phyloP scores from a whole-genome alignment of 2,888 invertebrate species.

The Selenia dentaria region DNA sequence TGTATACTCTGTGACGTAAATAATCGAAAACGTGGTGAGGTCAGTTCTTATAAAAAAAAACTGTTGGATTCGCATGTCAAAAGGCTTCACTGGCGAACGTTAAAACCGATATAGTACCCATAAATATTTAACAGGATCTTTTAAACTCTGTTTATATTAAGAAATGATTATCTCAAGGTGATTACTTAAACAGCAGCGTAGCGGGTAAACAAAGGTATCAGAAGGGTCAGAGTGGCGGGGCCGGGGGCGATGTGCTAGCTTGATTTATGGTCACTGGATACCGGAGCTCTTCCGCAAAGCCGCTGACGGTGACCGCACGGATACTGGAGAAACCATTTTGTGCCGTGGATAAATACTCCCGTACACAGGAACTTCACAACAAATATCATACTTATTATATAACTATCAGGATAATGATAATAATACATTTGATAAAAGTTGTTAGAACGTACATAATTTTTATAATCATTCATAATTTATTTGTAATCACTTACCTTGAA shows the following conservation, averaged over 20 bases:
- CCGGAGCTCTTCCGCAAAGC: constrained; percentile 76
- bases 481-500: no score
- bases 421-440: no score
- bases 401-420: no score
- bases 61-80: constrained; percentile 54
- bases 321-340: constrained; percentile 34
- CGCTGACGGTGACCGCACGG: constrained; percentile 67
- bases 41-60: constrained; percentile 59
- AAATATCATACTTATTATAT: no score
- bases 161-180: constrained; percentile 59
- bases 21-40: constrained; percentile 68
- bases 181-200: constrained; percentile 56
- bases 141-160: constrained; percentile 47
- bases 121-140: constrained; percentile 54
- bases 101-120: constrained; percentile 42
- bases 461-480: no score
- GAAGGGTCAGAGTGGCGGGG: constrained; percentile 63
- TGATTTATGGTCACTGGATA: constrained; percentile 76
- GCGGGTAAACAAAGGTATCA: constrained; percentile 61
- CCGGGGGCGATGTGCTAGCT: constrained; percentile 66
- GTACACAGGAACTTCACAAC: no score
- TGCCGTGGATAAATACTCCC: constrained; percentile 24
- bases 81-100: constrained; percentile 48
- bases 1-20: constrained; percentile 66
- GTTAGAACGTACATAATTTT: no score